phyloP scores from a whole-genome alignment of 2,113 vertebrate genomes.

The Danionella cerebrum region DNA sequence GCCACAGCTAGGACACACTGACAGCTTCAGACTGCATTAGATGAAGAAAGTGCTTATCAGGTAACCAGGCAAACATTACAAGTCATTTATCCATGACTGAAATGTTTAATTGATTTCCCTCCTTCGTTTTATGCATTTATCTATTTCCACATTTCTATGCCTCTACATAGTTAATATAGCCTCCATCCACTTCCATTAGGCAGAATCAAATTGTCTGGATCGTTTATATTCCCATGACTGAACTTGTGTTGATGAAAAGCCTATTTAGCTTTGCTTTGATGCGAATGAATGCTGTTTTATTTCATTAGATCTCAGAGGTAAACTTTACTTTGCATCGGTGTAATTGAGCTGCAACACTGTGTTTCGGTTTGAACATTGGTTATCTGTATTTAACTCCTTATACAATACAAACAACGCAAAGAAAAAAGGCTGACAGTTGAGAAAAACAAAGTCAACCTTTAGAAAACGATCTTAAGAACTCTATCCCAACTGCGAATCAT shows the following conservation, averaged over 20 bases:
- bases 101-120: slow-evolving; percentile 75
- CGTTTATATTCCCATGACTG: slow-evolving; percentile 3
- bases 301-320: not conserved
- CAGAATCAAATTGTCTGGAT: slow-evolving; percentile 5
- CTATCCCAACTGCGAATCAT: too few species aligned
- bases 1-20: slow-evolving; percentile 82
- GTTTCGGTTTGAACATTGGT: too few species aligned
- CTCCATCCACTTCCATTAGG: slow-evolving; percentile 31
- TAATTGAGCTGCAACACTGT: not conserved
- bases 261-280: not conserved
- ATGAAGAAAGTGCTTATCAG: slow-evolving; percentile 85
- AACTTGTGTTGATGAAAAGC: not conserved
- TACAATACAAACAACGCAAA: too few species aligned
- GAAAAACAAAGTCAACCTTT: too few species aligned
- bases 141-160: not conserved
- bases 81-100: slow-evolving; percentile 77
- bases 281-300: not conserved
- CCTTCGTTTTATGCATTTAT: slow-evolving; percentile 34
- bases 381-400: too few species aligned
- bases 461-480: too few species aligned
- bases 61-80: slow-evolving; percentile 78
- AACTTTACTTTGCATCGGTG: not conserved
- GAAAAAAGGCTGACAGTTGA: too few species aligned
- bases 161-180: slow-evolving; percentile 23
- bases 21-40: slow-evolving; percentile 86